phyloP scores from a whole-genome alignment of 2,888 invertebrate genomes.

The Pseudococcus jackbeardsleyi region DNA sequence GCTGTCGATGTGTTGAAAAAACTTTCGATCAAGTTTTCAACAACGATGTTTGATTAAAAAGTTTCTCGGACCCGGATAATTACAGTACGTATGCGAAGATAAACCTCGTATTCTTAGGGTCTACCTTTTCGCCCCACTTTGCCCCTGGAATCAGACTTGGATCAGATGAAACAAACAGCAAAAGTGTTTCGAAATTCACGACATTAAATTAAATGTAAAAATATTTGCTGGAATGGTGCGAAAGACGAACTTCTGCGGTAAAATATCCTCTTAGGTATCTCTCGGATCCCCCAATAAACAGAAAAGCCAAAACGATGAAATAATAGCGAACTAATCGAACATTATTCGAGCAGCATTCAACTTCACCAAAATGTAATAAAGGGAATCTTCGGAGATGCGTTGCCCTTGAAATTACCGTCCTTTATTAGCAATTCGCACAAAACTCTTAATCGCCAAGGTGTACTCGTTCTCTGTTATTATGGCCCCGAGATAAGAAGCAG shows the following conservation, averaged over 20 bases:
- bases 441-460: background rate
- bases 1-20: background rate
- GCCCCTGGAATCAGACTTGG: background rate
- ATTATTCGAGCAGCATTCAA: background rate
- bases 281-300: background rate
- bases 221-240: no score
- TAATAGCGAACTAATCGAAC: background rate
- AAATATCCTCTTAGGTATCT: no score
- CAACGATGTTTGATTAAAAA: conserved; percentile 54
- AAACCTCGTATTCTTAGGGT: background rate
- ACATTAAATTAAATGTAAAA: no score
- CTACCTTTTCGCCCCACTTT: background rate
- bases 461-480: background rate
- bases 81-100: background rate
- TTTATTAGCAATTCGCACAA: background rate
- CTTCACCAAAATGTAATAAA: background rate
- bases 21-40: conserved; percentile 33
- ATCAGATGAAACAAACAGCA: background rate
- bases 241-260: no score
- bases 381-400: background rate
- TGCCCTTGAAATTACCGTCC: background rate
- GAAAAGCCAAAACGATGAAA: background rate
- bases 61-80: conserved; percentile 15
- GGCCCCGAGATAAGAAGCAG: background rate
- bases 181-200: background rate